Evolutionary conservation across 1,140 invertebrate genomes (phyloP), one percentile per base, ranked within the genome.

Genomic region (Ceratina japonica): DNA sequence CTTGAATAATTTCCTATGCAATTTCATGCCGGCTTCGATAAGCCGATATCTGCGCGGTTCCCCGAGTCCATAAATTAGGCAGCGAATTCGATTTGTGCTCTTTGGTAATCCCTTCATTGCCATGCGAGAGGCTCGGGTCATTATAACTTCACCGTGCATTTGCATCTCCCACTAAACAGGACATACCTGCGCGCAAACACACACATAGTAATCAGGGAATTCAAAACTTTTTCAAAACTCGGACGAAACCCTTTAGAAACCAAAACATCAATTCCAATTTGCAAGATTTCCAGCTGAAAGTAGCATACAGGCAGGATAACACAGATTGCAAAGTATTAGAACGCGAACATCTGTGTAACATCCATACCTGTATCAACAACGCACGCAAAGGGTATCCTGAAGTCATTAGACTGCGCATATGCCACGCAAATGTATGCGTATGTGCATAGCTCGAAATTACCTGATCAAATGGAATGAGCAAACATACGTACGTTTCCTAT

Each of bases 21-120:
- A 63, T 75, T 85, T 58, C 66, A 15, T 7, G n/a, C 58, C 37
- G 44, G n/a, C 65, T 70, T 86, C 75, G 83, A 81, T 85, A 85
- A 82, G 66, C 80, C 83, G 83, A 82, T 86, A 86, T 82, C 66
- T 79, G 75, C 66, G 81, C 49, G 71, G 84, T 85, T 82, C 76
- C 75, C 59, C 27, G 68, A 79, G 74, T 85, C 83, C 75, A 86
- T 86, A 85, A 85, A 86, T 86, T 85, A 85, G 65, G 44, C 75
- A 59, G 58, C 27, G 63, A 85, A 81, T 86, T 86, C 76, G 84
- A 85, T 86, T 85, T 62, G 73, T 52, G 63, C 80, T 77, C 76
- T 82, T 80, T 80, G 76, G 62, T 85, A 86, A 86, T 86, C 69
- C 76, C 58, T 65, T 82, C 80, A 73, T 79, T 82, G 79, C 65